Conservation (phyloP, 2,888 invertebrate genomes). For the Pinctada fucata region DNA sequence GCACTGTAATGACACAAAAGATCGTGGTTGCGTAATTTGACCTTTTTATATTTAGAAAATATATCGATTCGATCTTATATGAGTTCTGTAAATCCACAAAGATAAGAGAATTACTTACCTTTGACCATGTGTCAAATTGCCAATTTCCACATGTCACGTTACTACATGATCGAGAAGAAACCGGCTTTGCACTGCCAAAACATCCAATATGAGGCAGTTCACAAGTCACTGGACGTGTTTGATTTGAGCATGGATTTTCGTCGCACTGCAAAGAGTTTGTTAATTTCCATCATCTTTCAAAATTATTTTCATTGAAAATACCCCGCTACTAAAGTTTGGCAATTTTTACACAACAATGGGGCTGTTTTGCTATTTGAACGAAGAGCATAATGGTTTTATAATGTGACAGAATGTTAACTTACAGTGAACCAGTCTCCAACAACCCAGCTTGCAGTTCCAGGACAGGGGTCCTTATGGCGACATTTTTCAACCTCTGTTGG, state of each 20-base stretch:
- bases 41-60: no score
- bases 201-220: constrained; percentile 66
- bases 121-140: constrained; percentile 72
- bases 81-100: no score
- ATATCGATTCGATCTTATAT: no score
- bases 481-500: constrained; percentile 82
- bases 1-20: constrained; percentile 63
- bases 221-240: constrained; percentile 66
- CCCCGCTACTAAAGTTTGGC: no score
- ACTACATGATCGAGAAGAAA: constrained; percentile 67
- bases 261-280: constrained; percentile 61
- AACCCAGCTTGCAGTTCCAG: constrained; percentile 64
- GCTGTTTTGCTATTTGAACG: no score
- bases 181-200: constrained; percentile 62
- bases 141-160: constrained; percentile 74
- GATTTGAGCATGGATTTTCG: constrained; percentile 73
- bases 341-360: no score
- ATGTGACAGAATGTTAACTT: no score
- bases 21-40: not conserved
- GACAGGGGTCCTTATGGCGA: constrained; percentile 69
- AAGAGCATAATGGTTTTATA: no score
- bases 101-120: constrained; percentile 59
- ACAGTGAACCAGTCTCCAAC: constrained; percentile 65
- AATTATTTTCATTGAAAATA: no score
- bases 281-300: no score